phyloP scores from a whole-genome alignment of 1,140 invertebrate genomes.

The Oedothorax gibbosus region DNA sequence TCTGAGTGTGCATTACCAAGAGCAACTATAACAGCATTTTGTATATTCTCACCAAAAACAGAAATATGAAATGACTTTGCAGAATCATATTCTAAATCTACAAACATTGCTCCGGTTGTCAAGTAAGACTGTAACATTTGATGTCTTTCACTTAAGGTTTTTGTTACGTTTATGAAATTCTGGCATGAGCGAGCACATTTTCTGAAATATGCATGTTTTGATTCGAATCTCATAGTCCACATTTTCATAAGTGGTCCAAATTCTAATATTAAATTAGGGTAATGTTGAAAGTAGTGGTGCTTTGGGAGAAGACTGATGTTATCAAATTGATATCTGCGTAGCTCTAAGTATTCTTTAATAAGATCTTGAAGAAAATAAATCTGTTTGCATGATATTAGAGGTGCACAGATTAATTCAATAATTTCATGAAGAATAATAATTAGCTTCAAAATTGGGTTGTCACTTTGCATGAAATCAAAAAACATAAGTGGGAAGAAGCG shows the following conservation, averaged over 20 bases:
- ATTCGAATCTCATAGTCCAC: constrained; percentile 12
- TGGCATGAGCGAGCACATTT: constrained; percentile 1
- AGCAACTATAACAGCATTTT: neutral
- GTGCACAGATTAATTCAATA: too few relatives aligned
- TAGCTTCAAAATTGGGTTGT: too few relatives aligned
- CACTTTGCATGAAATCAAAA: neutral
- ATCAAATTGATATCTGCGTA: neutral
- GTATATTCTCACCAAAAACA: neutral
- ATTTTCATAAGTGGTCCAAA: constrained; percentile 11
- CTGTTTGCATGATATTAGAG: too few relatives aligned
- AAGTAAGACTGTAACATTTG: constrained; percentile 1
- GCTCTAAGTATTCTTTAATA: neutral
- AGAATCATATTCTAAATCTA: neutral
- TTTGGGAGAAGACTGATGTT: neutral
- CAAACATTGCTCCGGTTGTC: constrained; percentile 1
- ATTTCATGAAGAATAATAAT: too few relatives aligned
- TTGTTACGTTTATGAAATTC: constrained; percentile 21
- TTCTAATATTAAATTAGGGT: constrained; percentile 16
- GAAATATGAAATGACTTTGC: neutral
- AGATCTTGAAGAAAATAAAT: neutral
- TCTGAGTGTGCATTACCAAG: neutral
- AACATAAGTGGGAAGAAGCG: neutral
- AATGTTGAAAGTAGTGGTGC: too few relatives aligned
- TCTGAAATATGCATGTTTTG: neutral
- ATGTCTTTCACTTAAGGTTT: constrained; percentile 10